phyloP scores from a whole-genome alignment of 2,113 vertebrate species.

The Aplodontia rufa region DNA sequence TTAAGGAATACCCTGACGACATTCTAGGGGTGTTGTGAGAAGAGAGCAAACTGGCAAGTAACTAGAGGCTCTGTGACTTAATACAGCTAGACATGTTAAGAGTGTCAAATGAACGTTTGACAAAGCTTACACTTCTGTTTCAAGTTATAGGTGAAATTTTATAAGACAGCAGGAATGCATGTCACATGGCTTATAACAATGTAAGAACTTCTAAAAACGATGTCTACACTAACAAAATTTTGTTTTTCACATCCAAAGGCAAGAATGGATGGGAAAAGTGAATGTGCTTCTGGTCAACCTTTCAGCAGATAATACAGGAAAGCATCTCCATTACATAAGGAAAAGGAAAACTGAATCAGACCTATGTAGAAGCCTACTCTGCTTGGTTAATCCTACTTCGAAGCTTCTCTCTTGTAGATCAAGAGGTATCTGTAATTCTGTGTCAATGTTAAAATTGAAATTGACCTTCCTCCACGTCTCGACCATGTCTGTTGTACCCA shows the following conservation, averaged over 20 bases:
- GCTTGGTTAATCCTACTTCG: background rate
- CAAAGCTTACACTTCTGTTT: conserved; percentile 31
- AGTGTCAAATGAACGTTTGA: background rate
- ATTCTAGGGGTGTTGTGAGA: background rate
- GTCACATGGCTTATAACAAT: background rate
- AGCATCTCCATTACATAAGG: background rate
- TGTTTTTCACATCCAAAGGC: conserved; percentile 50
- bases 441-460: background rate
- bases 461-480: background rate
- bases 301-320: conserved; percentile 7
- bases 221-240: background rate
- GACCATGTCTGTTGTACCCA: background rate
- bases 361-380: background rate
- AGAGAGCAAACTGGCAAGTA: background rate
- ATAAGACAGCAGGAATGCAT: background rate
- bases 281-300: background rate
- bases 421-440: background rate
- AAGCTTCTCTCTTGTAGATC: background rate
- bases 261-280: background rate
- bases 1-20: background rate
- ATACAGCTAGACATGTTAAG: background rate
- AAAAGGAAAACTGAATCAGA: background rate
- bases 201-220: conserved; percentile 36
- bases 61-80: background rate
- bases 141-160: conserved; percentile 43